Conservation (phyloP, 30 jellyfish, hydroid and myxozoan species). For the Morbakka virulenta region DNA sequence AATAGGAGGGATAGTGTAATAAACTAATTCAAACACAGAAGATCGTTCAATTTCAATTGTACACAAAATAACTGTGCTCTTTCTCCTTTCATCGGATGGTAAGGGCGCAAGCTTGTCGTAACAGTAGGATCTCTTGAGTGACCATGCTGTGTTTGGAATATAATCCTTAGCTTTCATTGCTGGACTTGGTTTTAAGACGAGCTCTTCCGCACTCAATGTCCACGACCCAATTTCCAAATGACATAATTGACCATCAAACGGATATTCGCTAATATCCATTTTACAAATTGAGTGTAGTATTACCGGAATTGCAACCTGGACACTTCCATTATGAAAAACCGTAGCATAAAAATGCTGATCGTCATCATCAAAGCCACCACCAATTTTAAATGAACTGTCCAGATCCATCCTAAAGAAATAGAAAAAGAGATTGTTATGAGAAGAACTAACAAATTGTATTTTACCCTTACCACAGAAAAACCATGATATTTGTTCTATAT, state of each 20-base stretch:
- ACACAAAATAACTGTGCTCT: conserved; percentile 29
- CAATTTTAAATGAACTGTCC: conserved; percentile 46
- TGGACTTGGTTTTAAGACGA: not conserved
- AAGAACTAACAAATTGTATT: no score
- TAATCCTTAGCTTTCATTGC: not conserved
- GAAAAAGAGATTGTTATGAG: no score
- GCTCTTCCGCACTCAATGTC: conserved; percentile 53
- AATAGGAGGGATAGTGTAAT: conserved; percentile 69
- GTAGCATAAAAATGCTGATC: conserved; percentile 56
- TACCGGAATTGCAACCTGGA: conserved; percentile 42
- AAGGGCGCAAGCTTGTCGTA: not conserved
- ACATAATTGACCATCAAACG: conserved; percentile 64
- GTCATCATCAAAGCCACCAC: conserved; percentile 37
- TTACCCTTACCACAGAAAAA: no score
- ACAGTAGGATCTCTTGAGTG: conserved; percentile 4
- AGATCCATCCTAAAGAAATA: conserved; percentile 37
- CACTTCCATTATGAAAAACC: conserved; percentile 39
- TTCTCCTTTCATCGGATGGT: not conserved
- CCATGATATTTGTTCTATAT: no score
- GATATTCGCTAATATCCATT: conserved; percentile 65
- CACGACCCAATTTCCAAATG: conserved; percentile 54
- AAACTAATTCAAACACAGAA: conserved; percentile 64
- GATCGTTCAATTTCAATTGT: conserved; percentile 31
- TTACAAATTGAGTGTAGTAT: conserved; percentile 53
- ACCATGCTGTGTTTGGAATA: conserved; percentile 52